phyloP scores from a whole-genome alignment of 2,888 invertebrate genomes.

The Lathronympha strigana region DNA sequence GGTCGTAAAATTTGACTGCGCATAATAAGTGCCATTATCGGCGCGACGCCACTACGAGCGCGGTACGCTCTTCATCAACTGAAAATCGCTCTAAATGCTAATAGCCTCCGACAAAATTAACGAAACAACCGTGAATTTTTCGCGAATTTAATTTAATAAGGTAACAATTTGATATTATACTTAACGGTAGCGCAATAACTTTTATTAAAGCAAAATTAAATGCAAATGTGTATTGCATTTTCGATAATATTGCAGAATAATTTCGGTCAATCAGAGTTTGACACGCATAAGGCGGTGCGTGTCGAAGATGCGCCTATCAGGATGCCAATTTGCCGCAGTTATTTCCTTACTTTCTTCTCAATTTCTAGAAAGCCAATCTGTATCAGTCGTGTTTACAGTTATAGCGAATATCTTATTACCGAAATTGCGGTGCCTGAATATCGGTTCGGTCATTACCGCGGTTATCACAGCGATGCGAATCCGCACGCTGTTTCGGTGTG shows the following conservation, averaged over 20 bases:
- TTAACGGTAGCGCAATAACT: slow-evolving; percentile 48
- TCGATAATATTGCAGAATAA: slow-evolving; percentile 37
- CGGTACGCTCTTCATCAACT: slow-evolving; percentile 73
- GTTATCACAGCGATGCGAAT: too few relatives aligned
- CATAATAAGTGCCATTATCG: slow-evolving; percentile 79
- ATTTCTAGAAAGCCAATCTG: slow-evolving; percentile 42
- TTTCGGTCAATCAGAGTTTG: slow-evolving; percentile 39
- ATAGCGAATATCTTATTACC: slow-evolving; percentile 33
- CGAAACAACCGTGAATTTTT: slow-evolving; percentile 72
- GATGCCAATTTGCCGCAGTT: slow-evolving; percentile 40
- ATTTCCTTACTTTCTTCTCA: slow-evolving; percentile 33
- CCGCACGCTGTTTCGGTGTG: too few relatives aligned
- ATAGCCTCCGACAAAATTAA: slow-evolving; percentile 70
- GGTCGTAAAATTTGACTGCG: slow-evolving; percentile 82
- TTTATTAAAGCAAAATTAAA: slow-evolving; percentile 66
- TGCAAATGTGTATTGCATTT: slow-evolving; percentile 51
- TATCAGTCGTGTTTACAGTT: slow-evolving; percentile 39
- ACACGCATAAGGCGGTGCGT: slow-evolving; percentile 42
- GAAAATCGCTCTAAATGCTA: slow-evolving; percentile 79
- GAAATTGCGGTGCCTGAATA: slow-evolving; percentile 26
- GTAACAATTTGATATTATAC: slow-evolving; percentile 66
- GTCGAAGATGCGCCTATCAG: slow-evolving; percentile 40
- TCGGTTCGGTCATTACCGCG: not conserved
- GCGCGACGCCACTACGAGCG: slow-evolving; percentile 61
- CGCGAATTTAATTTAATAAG: slow-evolving; percentile 74